These are phyloP conservation scores for Pomacea maculata DNA, from an alignment of 1,140 invertebrate species.

Conservation along the genomic window DNA sequence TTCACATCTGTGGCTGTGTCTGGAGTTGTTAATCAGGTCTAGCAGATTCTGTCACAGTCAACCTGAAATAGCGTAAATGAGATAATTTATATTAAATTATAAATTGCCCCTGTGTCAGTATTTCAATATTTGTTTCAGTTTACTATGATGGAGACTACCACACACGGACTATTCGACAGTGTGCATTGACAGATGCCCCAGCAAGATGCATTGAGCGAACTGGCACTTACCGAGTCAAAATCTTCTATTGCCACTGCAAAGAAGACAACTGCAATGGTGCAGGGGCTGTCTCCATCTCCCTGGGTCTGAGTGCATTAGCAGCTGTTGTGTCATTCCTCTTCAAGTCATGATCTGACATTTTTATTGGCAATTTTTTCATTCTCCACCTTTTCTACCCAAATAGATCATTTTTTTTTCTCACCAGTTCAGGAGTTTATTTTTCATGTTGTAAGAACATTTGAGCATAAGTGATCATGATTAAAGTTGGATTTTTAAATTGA, in stretches of 20 bases:
- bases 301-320: slow-evolving; percentile 1
- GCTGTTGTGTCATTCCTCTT: not conserved
- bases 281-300: slow-evolving; percentile 1
- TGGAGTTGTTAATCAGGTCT: too few species aligned
- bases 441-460: too few species aligned
- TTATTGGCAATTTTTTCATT: too few species aligned
- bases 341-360: slow-evolving; percentile 8
- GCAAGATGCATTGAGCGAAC: slow-evolving; percentile 15
- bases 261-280: slow-evolving; percentile 18
- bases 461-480: too few species aligned
- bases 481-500: too few species aligned
- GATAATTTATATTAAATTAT: too few species aligned
- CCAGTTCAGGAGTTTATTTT: not conserved
- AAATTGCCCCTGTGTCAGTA: too few species aligned
- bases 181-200: slow-evolving; percentile 12
- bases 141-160: slow-evolving; percentile 21
- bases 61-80: too few species aligned
- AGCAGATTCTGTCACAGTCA: too few species aligned
- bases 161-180: slow-evolving; percentile 12
- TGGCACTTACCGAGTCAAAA: slow-evolving; percentile 19
- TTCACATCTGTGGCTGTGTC: too few species aligned
- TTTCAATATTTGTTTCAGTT: not conserved
- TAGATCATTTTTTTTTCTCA: not conserved
- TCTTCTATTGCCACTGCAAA: slow-evolving; percentile 20
- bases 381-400: not conserved